A percentile compares a stretch with the other conserved stretches of the same genome.
Conservation (phyloP, 2,113 vertebrate species). For the Cyprinodon variegatus region DNA sequence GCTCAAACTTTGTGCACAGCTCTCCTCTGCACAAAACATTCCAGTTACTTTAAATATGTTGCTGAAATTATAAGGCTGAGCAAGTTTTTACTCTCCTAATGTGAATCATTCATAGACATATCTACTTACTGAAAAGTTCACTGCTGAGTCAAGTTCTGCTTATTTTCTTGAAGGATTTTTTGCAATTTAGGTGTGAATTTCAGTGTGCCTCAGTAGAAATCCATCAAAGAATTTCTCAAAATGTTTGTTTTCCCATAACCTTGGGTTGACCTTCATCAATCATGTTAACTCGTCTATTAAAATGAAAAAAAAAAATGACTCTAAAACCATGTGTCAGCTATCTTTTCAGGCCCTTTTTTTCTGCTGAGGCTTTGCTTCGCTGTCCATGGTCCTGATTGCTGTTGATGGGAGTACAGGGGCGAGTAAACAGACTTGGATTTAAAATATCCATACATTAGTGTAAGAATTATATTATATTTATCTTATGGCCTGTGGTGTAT, state of each 20-base stretch:
- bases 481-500: constrained; percentile 68
- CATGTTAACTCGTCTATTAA: neutral
- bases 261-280: neutral
- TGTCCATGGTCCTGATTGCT: constrained; percentile 60
- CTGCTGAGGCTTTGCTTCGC: constrained; percentile 52
- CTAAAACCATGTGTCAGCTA: neutral
- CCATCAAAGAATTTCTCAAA: neutral
- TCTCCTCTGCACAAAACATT: neutral
- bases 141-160: neutral
- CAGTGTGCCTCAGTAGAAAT: neutral
- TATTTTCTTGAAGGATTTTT: neutral
- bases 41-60: neutral
- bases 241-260: neutral
- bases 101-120: neutral
- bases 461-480: constrained; percentile 67
- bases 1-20: neutral
- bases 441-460: constrained; percentile 48
- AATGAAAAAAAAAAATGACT: neutral
- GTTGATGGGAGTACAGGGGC: constrained; percentile 50
- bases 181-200: neutral
- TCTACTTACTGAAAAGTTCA: neutral
- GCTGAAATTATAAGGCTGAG: neutral
- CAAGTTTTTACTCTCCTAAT: neutral
- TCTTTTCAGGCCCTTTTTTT: constrained; percentile 11
- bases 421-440: constrained; percentile 45